Percentiles rank a stretch among this genome's conserved stretches.
phyloP scores from a whole-genome alignment of 1,140 invertebrate species.

The Akabosia matsudoensis region DNA sequence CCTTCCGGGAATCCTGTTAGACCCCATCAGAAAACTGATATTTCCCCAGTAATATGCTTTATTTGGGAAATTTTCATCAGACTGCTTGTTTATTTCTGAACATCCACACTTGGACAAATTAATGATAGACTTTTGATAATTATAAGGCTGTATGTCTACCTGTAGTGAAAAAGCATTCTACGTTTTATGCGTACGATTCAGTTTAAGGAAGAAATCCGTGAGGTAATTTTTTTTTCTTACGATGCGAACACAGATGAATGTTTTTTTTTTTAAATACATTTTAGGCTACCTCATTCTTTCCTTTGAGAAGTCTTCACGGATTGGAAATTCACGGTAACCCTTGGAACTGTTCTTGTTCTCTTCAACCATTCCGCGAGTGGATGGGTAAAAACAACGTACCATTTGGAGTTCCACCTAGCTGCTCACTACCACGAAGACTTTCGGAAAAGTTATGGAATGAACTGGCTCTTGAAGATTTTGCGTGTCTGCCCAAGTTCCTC shows the following conservation, averaged over 20 bases:
- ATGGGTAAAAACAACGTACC: conserved; percentile 73
- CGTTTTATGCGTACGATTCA: too few species aligned
- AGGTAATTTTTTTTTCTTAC: neutral
- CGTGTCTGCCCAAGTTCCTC: conserved; percentile 62
- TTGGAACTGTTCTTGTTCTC: conserved; percentile 74
- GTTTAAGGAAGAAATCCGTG: neutral
- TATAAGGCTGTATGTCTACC: too few species aligned
- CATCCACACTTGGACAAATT: too few species aligned
- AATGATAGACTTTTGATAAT: too few species aligned
- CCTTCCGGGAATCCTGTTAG: too few species aligned
- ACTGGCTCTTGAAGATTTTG: conserved; percentile 73
- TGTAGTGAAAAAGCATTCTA: too few species aligned
- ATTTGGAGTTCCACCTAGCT: conserved; percentile 63
- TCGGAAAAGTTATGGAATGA: conserved; percentile 66
- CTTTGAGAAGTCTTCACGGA: conserved; percentile 66
- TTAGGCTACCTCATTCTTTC: conserved; percentile 61
- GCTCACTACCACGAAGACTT: conserved; percentile 62
- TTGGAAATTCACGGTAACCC: conserved; percentile 71
- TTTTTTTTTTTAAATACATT: neutral
- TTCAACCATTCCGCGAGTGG: conserved; percentile 72
- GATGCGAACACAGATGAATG: neutral
- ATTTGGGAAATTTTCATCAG: too few species aligned
- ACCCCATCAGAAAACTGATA: too few species aligned
- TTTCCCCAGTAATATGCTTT: too few species aligned
- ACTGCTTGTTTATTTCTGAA: too few species aligned